phyloP scores from a whole-genome alignment of 2,797 vertebrate species.

The Acropternis orthonyx region DNA sequence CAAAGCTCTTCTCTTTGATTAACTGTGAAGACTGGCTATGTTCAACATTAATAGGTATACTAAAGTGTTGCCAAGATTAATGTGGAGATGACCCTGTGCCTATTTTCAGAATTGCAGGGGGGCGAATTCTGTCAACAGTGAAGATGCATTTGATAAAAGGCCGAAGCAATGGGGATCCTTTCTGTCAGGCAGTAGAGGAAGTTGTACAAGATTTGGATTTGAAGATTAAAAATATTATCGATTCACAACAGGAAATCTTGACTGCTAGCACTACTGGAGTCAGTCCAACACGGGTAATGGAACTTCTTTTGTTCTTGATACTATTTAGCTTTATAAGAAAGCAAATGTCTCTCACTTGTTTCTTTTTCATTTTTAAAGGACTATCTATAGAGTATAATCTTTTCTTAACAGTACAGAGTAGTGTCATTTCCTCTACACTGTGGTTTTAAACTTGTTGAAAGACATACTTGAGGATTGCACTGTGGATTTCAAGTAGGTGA shows the following conservation, averaged over 20 bases:
- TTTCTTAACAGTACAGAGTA: neutral
- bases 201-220: constrained; percentile 82
- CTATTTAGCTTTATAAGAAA: constrained; percentile 39
- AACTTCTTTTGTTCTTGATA: constrained; percentile 58
- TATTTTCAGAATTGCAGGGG: constrained; percentile 83
- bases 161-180: constrained; percentile 78
- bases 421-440: constrained; percentile 11
- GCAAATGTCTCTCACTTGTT: constrained; percentile 7
- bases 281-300: constrained; percentile 91
- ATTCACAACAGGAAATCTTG: constrained; percentile 68
- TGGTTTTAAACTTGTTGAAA: constrained; percentile 21
- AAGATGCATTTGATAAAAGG: constrained; percentile 87
- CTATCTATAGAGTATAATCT: neutral
- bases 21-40: constrained; percentile 40
- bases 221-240: constrained; percentile 84
- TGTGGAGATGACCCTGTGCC: constrained; percentile 67
- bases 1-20: constrained; percentile 73
- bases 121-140: constrained; percentile 83
- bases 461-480: constrained; percentile 15
- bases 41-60: constrained; percentile 58
- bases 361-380: neutral
- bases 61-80: constrained; percentile 65
- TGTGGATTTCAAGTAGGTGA: neutral
- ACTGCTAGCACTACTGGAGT: constrained; percentile 74
- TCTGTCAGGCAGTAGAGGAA: constrained; percentile 80